Conservation (phyloP, 1,140 invertebrate species). For the Drosophila sucinea region DNA sequence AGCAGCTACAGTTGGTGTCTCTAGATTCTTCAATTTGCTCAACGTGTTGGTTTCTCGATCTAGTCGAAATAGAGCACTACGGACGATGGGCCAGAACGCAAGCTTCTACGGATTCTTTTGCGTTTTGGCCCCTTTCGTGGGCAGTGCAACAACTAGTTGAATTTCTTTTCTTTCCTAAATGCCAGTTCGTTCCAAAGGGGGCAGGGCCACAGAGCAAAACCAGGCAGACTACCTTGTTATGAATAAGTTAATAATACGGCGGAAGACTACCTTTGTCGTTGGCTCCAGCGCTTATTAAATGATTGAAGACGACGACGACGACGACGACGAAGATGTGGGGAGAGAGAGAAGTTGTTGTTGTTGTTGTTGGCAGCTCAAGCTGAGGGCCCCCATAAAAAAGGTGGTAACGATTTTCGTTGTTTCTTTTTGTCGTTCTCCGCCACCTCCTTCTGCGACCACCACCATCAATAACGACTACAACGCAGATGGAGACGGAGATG, state of each 20-base stretch:
- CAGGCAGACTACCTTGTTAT: conserved; percentile 60
- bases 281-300: conserved; percentile 74
- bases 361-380: conserved; percentile 30
- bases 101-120: neutral
- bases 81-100: neutral
- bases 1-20: neutral
- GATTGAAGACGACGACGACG: conserved; percentile 53
- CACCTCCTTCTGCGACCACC: conserved; percentile 43
- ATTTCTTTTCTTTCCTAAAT: too few relatives aligned
- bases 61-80: too few relatives aligned
- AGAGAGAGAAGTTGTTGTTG: neutral
- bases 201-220: neutral
- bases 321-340: neutral
- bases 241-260: conserved; percentile 83
- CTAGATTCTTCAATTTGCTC: neutral
- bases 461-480: conserved; percentile 76
- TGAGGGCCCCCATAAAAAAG: conserved; percentile 64
- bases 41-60: neutral
- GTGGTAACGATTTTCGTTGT: conserved; percentile 55
- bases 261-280: conserved; percentile 79
- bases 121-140: conserved; percentile 1
- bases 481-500: conserved; percentile 21
- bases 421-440: conserved; percentile 12
- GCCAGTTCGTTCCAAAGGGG: neutral
- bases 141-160: neutral